Conservation (phyloP, 2,113 vertebrate species). For the Potamarius usumacintae region DNA sequence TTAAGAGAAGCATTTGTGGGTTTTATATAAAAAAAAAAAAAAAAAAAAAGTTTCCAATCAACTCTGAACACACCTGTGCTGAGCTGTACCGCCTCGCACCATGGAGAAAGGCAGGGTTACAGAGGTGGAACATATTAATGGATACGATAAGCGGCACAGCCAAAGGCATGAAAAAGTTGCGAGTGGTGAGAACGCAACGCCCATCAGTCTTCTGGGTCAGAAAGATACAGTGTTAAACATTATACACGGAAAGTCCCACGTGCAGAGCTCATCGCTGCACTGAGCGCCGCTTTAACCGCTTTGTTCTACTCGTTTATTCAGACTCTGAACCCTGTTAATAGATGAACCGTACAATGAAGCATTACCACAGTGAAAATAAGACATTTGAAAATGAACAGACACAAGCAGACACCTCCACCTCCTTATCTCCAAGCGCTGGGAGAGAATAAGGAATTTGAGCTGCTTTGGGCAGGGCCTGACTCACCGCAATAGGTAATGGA, state of each 20-base stretch:
- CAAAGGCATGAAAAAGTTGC: neutral
- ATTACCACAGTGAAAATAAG: neutral
- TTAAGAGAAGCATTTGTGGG: neutral
- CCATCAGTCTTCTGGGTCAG: neutral
- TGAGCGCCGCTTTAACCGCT: neutral
- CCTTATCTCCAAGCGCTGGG: neutral
- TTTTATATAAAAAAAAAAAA: neutral
- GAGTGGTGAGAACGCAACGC: neutral
- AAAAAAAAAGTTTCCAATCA: neutral
- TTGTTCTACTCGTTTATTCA: neutral
- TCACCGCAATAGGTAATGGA: conserved; percentile 37
- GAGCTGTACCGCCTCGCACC: neutral
- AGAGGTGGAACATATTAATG: conserved; percentile 13
- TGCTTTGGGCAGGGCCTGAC: conserved; percentile 31
- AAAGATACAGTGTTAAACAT: neutral
- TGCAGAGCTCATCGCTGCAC: neutral
- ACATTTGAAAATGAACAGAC: conserved; percentile 15
- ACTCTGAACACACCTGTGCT: conserved; percentile 20
- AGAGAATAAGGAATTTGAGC: conserved; percentile 37
- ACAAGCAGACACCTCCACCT: conserved; percentile 36
- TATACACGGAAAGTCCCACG: conserved; percentile 4
- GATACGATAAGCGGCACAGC: neutral
- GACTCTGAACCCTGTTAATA: neutral
- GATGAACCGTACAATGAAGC: neutral
- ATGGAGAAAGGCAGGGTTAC: conserved; percentile 36